Percentiles rank a stretch among this genome's conserved stretches.
Evolutionary conservation across 92 coral and sea anemone species (phyloP).

Genomic region (Pocillopora grandis): DNA sequence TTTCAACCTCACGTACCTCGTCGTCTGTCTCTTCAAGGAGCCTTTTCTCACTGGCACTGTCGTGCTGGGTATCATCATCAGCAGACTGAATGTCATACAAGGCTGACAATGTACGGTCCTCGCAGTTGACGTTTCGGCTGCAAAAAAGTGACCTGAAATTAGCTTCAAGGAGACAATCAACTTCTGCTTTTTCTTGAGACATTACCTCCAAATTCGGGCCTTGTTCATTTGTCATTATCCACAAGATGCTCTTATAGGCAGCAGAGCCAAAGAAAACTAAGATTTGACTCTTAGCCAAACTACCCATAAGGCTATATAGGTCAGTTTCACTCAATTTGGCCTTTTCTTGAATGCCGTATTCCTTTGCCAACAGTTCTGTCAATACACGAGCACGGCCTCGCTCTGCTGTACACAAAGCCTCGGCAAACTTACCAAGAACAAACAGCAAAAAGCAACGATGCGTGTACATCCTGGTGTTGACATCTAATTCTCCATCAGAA

Average conservation of each 20-base stretch:
- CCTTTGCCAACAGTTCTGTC: not conserved
- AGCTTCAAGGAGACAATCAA: not conserved
- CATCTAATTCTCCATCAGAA: not conserved
- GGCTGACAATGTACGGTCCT: not conserved
- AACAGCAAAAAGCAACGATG: not conserved
- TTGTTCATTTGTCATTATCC: too few relatives aligned
- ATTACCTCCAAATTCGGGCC: not conserved
- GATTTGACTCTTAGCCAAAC: not conserved
- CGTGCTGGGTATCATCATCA: not conserved
- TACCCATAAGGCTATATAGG: not conserved
- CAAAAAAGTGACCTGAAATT: not conserved
- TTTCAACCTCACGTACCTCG: not conserved
- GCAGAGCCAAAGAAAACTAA: not conserved
- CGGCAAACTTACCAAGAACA: not conserved
- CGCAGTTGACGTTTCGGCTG: not conserved
- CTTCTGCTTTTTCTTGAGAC: not conserved
- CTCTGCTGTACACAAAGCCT: constrained; percentile 13
- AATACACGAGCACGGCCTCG: constrained; percentile 3
- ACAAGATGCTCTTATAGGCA: too few relatives aligned
- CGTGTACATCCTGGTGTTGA: too few relatives aligned
- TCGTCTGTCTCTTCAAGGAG: not conserved
- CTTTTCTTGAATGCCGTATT: not conserved
- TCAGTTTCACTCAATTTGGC: not conserved
- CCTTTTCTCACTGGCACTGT: not conserved
- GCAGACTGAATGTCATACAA: not conserved